Base-by-base conservation (phyloP, 2,888 invertebrate genomes). In the Teleogryllus oceanicus region DNA sequence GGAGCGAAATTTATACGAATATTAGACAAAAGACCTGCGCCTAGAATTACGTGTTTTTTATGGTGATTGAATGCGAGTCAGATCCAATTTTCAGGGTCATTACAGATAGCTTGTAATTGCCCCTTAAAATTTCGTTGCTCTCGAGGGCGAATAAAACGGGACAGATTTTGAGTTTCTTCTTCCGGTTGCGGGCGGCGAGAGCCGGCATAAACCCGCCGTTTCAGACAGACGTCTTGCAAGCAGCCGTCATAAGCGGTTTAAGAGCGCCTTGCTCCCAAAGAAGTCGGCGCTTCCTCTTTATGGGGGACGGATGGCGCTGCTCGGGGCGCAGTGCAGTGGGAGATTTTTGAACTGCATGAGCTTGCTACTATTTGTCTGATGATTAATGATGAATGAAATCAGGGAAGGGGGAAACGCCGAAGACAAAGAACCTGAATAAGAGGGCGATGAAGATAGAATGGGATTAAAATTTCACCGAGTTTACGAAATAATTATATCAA, bases 61-160 rank as follows among this genome's bases (percentile, higher is more conserved):
- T 82, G 80, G 79, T 82, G 82, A 82, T 82, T 82, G 82, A 81
- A 80, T 79, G 81, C 77, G 80, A 81, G 80, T 81, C 81, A 78
- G 77, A 81, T 82, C 81, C 82, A 80, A 82, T 82, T 82, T 81
- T 81, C 80, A 78, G 82, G 80, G 80, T 80, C 81, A 81, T 82
- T 82, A 82, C 81, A 80, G 81, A 79, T 78, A 79, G 75, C 51
- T 62, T 80, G 78, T 81, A 80, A 81, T 78, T 80, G 81, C 76
- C 81, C 75, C 80, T 81, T 77, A 80, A 81, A 78, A 75, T 18
- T 79, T 62, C 37, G 62, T 62, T 62, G 62, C 62, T 62, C 62
- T 62, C 16, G 16, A 18, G 62, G 62, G 62, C 62, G 62, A 62
- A 62, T 62, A 62, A 62, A 62, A 62, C 37, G 62, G 62, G 62